Evolutionary conservation across 2,797 vertebrate genomes (phyloP).

Genomic region (Eidolon dupreanum): DNA sequence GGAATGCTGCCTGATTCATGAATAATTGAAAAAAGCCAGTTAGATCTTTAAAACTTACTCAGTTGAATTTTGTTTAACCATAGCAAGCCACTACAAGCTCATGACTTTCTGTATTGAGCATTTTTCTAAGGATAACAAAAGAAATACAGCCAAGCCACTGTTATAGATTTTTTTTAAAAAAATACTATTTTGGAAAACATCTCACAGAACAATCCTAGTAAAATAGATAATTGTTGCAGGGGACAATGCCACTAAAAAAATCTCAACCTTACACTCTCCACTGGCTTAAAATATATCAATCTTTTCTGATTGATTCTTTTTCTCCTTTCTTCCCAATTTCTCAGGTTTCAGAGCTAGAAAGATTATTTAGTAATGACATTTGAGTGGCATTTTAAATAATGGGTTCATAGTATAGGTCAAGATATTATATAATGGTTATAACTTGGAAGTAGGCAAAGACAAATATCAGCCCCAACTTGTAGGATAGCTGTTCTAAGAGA

Average conservation of each 20-base stretch:
- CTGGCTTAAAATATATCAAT: not conserved
- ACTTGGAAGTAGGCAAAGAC: not conserved
- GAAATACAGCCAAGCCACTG: not conserved
- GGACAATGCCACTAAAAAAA: not conserved
- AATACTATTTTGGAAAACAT: slow-evolving; percentile 19
- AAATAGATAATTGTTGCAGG: not conserved
- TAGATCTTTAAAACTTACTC: not conserved
- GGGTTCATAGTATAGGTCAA: not conserved
- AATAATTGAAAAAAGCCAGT: not conserved
- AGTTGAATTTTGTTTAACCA: not conserved
- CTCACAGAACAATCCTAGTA: not conserved
- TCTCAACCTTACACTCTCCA: not conserved
- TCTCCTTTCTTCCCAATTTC: not conserved
- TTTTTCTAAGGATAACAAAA: slow-evolving; percentile 44
- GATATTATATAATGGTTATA: slow-evolving; percentile 28
- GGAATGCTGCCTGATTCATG: not conserved
- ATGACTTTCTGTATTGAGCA: not conserved
- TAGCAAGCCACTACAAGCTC: not conserved
- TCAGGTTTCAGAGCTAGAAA: slow-evolving; percentile 30
- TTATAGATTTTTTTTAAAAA: not conserved
- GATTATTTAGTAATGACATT: slow-evolving; percentile 55
- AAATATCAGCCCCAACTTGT: not conserved
- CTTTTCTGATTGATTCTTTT: not conserved
- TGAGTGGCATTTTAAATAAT: slow-evolving; percentile 57
- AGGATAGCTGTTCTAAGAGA: not conserved